phyloP scores from a whole-genome alignment of 92 coral and sea anemone species.

The Parazoanthus swiftii region DNA sequence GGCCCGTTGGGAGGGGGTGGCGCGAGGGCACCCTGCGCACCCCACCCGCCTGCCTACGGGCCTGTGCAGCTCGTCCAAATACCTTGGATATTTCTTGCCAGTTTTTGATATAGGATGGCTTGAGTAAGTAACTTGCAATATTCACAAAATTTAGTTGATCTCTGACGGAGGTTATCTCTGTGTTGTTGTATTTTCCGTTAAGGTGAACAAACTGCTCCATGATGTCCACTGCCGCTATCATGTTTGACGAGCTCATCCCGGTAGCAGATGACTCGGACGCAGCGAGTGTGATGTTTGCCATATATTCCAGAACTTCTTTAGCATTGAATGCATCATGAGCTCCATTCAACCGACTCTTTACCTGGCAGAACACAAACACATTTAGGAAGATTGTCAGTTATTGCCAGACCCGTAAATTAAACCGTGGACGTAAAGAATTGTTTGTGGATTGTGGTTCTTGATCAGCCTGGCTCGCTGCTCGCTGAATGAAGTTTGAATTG shows the following conservation, averaged over 20 bases:
- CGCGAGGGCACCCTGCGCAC: no score
- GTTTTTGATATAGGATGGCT: conserved; percentile 41
- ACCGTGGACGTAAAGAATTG: no score
- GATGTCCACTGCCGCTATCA: conserved; percentile 52
- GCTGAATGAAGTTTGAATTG: no score
- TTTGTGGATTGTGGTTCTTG: background rate
- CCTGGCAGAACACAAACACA: background rate
- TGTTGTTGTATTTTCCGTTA: conserved; percentile 39
- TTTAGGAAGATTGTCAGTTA: background rate
- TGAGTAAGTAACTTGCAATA: conserved; percentile 66
- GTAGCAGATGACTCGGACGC: background rate
- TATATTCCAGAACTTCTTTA: background rate
- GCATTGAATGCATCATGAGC: background rate
- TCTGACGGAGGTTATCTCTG: conserved; percentile 29
- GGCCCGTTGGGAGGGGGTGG: no score
- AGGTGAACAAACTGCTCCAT: conserved; percentile 45
- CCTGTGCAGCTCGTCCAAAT: background rate
- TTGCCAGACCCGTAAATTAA: no score
- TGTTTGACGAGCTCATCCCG: conserved; percentile 39
- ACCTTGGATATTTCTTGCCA: conserved; percentile 60
- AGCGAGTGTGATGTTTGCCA: conserved; percentile 8
- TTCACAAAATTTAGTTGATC: conserved; percentile 58
- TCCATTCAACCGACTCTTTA: background rate
- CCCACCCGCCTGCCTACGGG: no score
- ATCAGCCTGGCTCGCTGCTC: background rate